Evolutionary conservation across 2,113 vertebrate species (phyloP), one percentile per base, ranked within the genome.

Genomic region (Bungarus multicinctus): DNA sequence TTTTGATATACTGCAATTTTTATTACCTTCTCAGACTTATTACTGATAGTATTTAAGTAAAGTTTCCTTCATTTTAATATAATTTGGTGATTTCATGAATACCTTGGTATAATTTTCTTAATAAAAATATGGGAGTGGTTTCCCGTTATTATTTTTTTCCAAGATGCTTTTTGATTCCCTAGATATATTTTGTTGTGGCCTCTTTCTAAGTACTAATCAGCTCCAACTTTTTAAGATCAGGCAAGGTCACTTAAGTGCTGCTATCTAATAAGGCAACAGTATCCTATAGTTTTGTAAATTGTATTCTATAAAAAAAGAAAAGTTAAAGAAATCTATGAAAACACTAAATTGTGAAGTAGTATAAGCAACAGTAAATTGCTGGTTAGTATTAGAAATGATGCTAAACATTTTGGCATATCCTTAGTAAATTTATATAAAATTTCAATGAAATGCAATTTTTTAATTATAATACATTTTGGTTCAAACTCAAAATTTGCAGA

Each of bases 331-430:
- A 25, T 93, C 90, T 64, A 64, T 57, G 43, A 88, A 93, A 91
- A n/a, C 57, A 60, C 74, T 54, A 34, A 92, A 92, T 92, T 95
- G 93, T 94, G 90, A 64, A 89, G 2, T 43, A 85, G 5, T 91
- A 90, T 88, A 64, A 95, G 14, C 90, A 39, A 90, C 94, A 52
- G 85, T 9, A 87, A 25, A 4, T 39, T 55, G 1, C 6, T 69
- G 60, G 50, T 69, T 69, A 58, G 14, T 69, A 9, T 54, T 96
- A 55, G 90, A 93, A 94, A 91, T 87, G 89, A 94, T 52, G 7
- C 52, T 30, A 94, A 93, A 92, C 91, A 55, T 92, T 85, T 0
- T 9, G 5, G 23, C 58, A 50, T 88, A 91, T 87, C 52, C 25
- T 52, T 30, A 87, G 47, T 53, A 88, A 20, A 88, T 18, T n/a